phyloP scores from a whole-genome alignment of 1,140 invertebrate species.

The Bradynema listronoti region DNA sequence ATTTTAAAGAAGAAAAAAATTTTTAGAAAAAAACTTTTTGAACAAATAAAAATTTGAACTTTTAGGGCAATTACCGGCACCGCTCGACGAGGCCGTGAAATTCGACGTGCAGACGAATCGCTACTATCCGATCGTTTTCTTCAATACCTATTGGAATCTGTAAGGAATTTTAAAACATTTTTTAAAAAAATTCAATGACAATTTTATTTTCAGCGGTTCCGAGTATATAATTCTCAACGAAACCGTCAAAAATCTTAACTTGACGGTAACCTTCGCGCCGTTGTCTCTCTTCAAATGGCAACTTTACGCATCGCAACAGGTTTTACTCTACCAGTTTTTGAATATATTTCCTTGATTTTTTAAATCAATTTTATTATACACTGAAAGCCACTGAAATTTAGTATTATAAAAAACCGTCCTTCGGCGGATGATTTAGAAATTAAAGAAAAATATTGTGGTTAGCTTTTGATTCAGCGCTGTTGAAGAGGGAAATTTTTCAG shows the following conservation, averaged over 20 bases:
- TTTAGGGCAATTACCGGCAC: slow-evolving; percentile 43
- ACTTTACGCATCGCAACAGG: slow-evolving; percentile 76
- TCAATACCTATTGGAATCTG: slow-evolving; percentile 69
- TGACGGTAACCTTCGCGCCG: slow-evolving; percentile 80
- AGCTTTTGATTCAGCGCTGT: too few species aligned
- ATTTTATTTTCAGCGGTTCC: too few species aligned
- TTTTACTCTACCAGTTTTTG: too few species aligned
- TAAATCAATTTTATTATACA: background rate
- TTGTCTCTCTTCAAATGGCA: slow-evolving; percentile 95
- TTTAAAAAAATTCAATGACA: too few species aligned
- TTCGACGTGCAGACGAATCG: slow-evolving; percentile 65
- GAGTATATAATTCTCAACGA: slow-evolving; percentile 92
- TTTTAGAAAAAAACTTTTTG: too few species aligned
- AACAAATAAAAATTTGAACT: too few species aligned
- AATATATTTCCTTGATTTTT: too few species aligned
- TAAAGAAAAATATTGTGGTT: too few species aligned
- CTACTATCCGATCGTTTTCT: slow-evolving; percentile 80
- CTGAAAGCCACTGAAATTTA: slow-evolving; percentile 17
- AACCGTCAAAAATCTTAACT: slow-evolving; percentile 64
- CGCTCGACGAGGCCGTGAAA: slow-evolving; percentile 63
- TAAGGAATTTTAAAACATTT: too few species aligned
- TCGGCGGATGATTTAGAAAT: too few species aligned
- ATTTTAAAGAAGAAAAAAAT: background rate
- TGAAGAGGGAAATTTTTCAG: too few species aligned
- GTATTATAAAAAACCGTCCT: too few species aligned